Base-by-base conservation (phyloP, 2,113 vertebrate genomes). In the Neoarius graeffei region DNA sequence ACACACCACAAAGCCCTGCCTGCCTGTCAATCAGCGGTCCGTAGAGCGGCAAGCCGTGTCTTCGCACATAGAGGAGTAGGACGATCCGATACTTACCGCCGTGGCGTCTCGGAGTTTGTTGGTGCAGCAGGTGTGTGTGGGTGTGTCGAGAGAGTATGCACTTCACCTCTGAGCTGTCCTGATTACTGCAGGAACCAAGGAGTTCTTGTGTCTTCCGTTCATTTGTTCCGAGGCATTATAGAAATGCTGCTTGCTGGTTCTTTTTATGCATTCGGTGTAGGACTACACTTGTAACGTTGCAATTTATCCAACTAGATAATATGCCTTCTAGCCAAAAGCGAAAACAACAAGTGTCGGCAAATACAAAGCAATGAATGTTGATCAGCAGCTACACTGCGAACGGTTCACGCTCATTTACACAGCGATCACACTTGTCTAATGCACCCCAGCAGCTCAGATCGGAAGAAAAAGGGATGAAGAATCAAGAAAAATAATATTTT, bases 21-120 rank as follows among this genome's bases (percentile, higher is more conserved):
- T 48, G 86, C 27, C 89, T 77, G 88, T 77, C 90, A 89, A 85
- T 87, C 88, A 90, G 64, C 57, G 54, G 54, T 42, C 84, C 10
- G 5, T 60, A 83, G 35, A 88, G 64, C 89, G 80, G 50, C 50
- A 60, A 50, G 62, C 42, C 48, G 4, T 56, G 57, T 77, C 62
- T 83, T 59, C 7, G 19, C 20, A 60, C 85, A 3, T 81, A 9
- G 69, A 73, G 25, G 66, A 87, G 84, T 19, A 83, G 82, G 67
- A 89, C 35, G 42, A 81, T 85, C 52, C 27, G 30, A 81, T 42
- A 56, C 25, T 56, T 59, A 60, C 20, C 74, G 86, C 87, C 81
- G 57, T 64, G 74, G 81, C 81, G 85, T 84, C 35, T 81, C 11
- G 13, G 30, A 60, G 84, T 79, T 74, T 59, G 17, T 67, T 73